phyloP scores from a whole-genome alignment of 2,888 invertebrate species.

The Oxyscelio sp. region DNA sequence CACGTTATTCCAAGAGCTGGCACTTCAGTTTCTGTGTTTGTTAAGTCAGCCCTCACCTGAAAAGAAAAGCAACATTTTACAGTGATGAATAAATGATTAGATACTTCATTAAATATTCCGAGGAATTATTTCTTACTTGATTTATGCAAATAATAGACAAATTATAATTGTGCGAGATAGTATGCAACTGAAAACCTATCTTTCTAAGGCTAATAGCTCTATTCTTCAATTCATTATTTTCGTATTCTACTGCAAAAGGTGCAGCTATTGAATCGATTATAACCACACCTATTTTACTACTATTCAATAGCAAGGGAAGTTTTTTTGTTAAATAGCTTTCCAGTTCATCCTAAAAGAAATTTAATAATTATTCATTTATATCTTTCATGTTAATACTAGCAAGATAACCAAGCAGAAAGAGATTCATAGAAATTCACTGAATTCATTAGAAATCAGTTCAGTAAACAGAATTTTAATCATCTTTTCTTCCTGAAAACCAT shows the following conservation, averaged over 20 bases:
- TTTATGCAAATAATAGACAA: constrained; percentile 92
- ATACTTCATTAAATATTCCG: too few relatives aligned
- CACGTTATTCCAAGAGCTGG: too few relatives aligned
- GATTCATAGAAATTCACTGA: too few relatives aligned
- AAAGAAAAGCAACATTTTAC: too few relatives aligned
- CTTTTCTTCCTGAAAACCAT: too few relatives aligned
- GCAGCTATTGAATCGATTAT: constrained; percentile 94
- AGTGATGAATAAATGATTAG: too few relatives aligned
- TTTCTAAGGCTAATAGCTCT: constrained; percentile 90
- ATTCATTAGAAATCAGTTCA: too few relatives aligned
- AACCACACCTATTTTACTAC: constrained; percentile 90
- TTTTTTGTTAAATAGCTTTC: constrained; percentile 89
- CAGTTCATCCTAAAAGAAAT: constrained; percentile 89
- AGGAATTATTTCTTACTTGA: constrained; percentile 90
- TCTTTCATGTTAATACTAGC: too few relatives aligned
- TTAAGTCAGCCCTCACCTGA: constrained; percentile 41
- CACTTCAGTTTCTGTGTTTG: constrained; percentile 76
- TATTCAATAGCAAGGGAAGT: constrained; percentile 89
- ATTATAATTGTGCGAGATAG: constrained; percentile 89
- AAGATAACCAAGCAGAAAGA: too few relatives aligned
- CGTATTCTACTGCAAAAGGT: constrained; percentile 90
- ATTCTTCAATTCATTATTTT: constrained; percentile 88
- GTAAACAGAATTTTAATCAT: too few relatives aligned
- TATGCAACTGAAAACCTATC: constrained; percentile 90
- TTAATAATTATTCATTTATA: too few relatives aligned